Evolutionary conservation across 2,113 vertebrate species (phyloP), one percentile per base, ranked within the genome.

Genomic region (Cacatua alba): DNA sequence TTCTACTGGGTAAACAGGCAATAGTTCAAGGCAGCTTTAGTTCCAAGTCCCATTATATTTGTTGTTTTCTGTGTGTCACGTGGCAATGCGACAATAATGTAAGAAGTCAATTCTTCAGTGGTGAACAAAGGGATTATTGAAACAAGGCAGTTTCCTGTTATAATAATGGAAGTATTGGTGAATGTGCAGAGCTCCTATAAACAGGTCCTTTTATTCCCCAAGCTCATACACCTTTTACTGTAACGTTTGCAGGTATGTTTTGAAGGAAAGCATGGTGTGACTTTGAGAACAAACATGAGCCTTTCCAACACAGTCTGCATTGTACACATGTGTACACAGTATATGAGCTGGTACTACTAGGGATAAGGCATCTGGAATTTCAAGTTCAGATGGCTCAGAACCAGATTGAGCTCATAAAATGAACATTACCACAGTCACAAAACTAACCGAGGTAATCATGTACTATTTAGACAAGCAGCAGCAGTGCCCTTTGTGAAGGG

Each of bases 401-500:
- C 92, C 83, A 97, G 74, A 88, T 75, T 94, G 68, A 95, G 68
- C 53, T 85, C 91, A 93, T 96, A 96, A 96, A 97, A 96, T 91
- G 79, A 97, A 94, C 89, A 96, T 94, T 87, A 85, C 87, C 90
- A 57, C 67, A 96, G 93, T 75, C 92, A 97, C 82, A 94, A 89
- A 91, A 85, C 77, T 93, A 97, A 86, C 91, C 0, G 68, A 74
- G 41, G 26, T 86, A 91, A 71, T 80, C 74, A 95, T 95, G 83
- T 95, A 95, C 82, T 88, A 93, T 94, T 95, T 95, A 95, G 92
- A 94, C 94, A 95, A 97, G 92, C 74, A 88, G 77, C 46, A 65
- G 69, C 91, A 57, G 79, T 93, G 84, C 51, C 96, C 89, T 97
- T 96, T 97, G 82, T 92, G 83, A 97, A 98, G 90, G 94, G 68